A percentile compares a stretch with the other conserved stretches of the same genome.
Evolutionary conservation across 1,140 invertebrate species (phyloP).

Genomic region (Spodoptera frugiperda): DNA sequence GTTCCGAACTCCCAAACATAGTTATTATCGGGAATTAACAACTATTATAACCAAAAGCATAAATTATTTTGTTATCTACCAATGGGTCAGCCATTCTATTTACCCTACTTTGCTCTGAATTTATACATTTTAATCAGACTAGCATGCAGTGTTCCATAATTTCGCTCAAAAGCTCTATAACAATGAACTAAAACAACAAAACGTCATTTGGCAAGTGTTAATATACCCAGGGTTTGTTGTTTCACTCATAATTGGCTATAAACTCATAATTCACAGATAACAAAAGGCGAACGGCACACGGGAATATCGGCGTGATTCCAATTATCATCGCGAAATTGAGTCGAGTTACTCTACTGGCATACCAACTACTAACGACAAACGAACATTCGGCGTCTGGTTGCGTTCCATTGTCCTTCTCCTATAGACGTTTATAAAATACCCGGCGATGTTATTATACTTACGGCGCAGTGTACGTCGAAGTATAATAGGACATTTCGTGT

Average conservation of each 20-base stretch:
- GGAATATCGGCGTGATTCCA: constrained; percentile 75
- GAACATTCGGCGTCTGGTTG: constrained; percentile 41
- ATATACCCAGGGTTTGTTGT: constrained; percentile 53
- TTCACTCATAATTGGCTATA: constrained; percentile 73
- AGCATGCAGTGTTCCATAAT: neutral
- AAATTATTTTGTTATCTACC: neutral
- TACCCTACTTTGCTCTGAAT: neutral
- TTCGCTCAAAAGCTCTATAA: constrained; percentile 29
- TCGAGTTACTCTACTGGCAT: constrained; percentile 58
- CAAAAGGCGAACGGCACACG: constrained; percentile 70
- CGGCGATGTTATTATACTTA: constrained; percentile 33
- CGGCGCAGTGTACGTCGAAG: constrained; percentile 36
- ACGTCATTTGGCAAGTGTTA: constrained; percentile 52
- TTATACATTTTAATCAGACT: constrained; percentile 26
- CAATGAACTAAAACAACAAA: constrained; percentile 38
- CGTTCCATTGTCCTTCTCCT: constrained; percentile 26
- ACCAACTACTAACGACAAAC: constrained; percentile 34
- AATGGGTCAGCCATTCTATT: neutral
- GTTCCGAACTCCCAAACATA: too few species aligned
- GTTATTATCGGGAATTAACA: neutral
- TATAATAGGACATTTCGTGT: constrained; percentile 29
- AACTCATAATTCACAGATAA: constrained; percentile 73
- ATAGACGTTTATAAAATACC: constrained; percentile 34
- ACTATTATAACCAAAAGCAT: neutral
- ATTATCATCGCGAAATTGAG: constrained; percentile 81